Evolutionary conservation across 2,888 invertebrate genomes (phyloP).

Genomic region (Hypsopygia costalis): DNA sequence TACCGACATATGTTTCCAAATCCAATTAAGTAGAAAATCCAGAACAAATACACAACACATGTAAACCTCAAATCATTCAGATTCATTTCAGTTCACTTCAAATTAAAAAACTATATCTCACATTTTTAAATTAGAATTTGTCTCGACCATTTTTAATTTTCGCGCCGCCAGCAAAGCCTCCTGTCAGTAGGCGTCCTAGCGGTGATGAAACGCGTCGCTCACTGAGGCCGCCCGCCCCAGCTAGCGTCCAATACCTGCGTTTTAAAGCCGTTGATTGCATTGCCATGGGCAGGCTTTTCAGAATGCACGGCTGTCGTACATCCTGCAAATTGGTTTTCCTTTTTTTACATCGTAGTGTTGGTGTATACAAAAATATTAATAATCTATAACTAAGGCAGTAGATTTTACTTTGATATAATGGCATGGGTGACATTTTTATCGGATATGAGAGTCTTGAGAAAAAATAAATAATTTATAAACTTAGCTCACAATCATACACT

Average conservation of each 20-base stretch:
- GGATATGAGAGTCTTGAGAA: too few relatives aligned
- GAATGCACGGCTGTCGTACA: conserved; percentile 1
- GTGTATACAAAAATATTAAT: too few relatives aligned
- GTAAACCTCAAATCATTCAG: neutral
- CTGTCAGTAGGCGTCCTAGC: conserved; percentile 42
- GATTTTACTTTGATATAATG: too few relatives aligned
- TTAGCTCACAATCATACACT: too few relatives aligned
- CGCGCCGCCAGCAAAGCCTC: conserved; percentile 29
- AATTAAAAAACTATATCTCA: conserved; percentile 1
- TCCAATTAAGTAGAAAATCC: neutral
- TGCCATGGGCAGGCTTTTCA: conserved; percentile 4
- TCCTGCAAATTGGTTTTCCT: neutral
- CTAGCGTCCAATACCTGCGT: conserved; percentile 20
- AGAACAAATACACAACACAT: neutral
- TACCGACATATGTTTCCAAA: neutral
- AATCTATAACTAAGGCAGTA: too few relatives aligned
- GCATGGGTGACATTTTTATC: too few relatives aligned
- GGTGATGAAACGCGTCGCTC: conserved; percentile 45
- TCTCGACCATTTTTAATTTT: conserved; percentile 28
- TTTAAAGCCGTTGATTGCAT: conserved; percentile 24
- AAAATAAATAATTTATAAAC: too few relatives aligned
- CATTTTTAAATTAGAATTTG: conserved; percentile 7
- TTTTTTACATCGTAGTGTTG: neutral
- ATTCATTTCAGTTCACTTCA: too few relatives aligned
- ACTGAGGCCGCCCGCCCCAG: conserved; percentile 41